Evolutionary conservation across 2,888 invertebrate genomes (phyloP), one percentile per base, ranked within the genome.

Genomic region (Parnassius mnemosyne): DNA sequence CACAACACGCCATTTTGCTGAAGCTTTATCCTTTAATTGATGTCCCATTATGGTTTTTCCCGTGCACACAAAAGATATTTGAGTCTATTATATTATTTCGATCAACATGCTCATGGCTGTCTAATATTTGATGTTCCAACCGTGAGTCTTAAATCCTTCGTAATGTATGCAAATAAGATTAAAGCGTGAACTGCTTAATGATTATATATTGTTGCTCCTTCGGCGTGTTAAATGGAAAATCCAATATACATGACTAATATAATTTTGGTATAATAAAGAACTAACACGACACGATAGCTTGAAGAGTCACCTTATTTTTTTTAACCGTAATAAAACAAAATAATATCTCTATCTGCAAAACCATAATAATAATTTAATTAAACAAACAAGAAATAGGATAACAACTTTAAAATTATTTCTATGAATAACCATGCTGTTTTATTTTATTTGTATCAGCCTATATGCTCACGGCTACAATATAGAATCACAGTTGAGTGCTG

Each of bases 121-220:
- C 43, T 53, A 57, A 62, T 62, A 62, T 62, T 57, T 57, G 57
- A 50, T 49, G 57, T 53, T 46, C 52, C n/a, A 49, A 34, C 41
- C 34, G 34, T 57, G 57, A 57, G 50, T 62, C 16, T 34, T 34
- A 54, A 57, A 57, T 61, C 53, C 49, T 49, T 20, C 12, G 2
- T 13, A 57, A 62, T 52, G 12, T 61, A 53, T 62, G 62, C 57
- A 50, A 53, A 62, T 57, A 46, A 13, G 50, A 25, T 60, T 55
- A 50, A 42, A 54, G 53, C 57, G 16, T 62, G 62, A 62, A 62
- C 50, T 57, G 13, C n/a, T 57, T 34, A 54, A 57, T 20, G 50
- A 57, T 57, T 50, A 57, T 62, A 16, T 49, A 57, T 16, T 49
- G 46, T 49, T 53, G 49, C 53, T 57, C 9, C 52, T 58, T 56